A percentile compares a stretch with the other conserved stretches of the same genome.
Conservation (phyloP, 2,888 invertebrate genomes). For the Liopterus haemorrhoidalis region DNA sequence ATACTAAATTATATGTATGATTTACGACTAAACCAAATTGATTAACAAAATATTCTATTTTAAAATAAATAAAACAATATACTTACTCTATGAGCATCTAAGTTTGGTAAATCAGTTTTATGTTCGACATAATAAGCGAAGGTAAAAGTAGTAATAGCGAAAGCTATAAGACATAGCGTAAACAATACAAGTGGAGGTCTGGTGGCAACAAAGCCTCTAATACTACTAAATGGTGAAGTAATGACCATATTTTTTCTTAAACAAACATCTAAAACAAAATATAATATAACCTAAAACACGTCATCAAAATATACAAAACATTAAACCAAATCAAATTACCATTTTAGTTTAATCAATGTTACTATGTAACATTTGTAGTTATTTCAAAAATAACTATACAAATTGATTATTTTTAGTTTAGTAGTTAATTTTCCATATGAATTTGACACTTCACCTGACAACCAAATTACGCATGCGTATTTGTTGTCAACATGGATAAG, state of each 20-base stretch:
- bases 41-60: neutral
- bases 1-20: too few species aligned
- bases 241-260: constrained; percentile 16
- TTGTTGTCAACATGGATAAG: too few species aligned
- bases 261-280: constrained; percentile 11
- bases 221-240: constrained; percentile 20
- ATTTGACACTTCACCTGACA: constrained; percentile 6
- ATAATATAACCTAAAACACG: constrained; percentile 6
- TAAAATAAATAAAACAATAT: neutral
- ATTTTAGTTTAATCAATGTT: too few species aligned
- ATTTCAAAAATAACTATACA: too few species aligned
- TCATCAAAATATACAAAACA: too few species aligned
- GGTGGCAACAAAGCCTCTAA: constrained; percentile 15
- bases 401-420: too few species aligned
- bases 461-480: too few species aligned
- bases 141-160: constrained; percentile 26
- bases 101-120: constrained; percentile 23
- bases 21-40: too few species aligned
- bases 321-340: too few species aligned
- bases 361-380: too few species aligned
- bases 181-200: constrained; percentile 28
- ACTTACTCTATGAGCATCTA: constrained; percentile 27
- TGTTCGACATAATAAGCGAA: constrained; percentile 28
- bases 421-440: neutral
- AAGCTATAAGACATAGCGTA: constrained; percentile 27